Evolutionary conservation across 2,888 invertebrate genomes (phyloP).

Genomic region (Agonopterix arenella): DNA sequence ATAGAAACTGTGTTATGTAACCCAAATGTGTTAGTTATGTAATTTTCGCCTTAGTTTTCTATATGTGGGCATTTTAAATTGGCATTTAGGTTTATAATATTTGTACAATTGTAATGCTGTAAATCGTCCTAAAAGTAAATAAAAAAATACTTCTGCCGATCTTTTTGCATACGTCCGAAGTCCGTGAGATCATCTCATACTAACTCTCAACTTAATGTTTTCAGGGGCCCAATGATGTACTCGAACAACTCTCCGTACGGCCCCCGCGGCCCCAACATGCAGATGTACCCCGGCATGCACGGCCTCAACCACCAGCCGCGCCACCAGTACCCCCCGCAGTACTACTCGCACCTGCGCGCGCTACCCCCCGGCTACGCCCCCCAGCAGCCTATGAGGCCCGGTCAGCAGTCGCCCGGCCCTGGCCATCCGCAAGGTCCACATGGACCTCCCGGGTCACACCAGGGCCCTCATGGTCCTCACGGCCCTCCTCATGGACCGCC

Average conservation of each 20-base stretch:
- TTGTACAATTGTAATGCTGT: too few species aligned
- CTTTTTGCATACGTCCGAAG: too few species aligned
- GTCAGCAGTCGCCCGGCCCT: slow-evolving; percentile 15
- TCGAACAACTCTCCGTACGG: slow-evolving; percentile 38
- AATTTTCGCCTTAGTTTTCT: too few species aligned
- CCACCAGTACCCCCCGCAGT: slow-evolving; percentile 48
- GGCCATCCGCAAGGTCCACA: slow-evolving; percentile 11
- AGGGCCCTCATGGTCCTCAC: slow-evolving; percentile 17
- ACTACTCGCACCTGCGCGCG: slow-evolving; percentile 33
- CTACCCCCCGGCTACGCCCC: slow-evolving; percentile 7
- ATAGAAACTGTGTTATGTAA: too few species aligned
- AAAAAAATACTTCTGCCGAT: too few species aligned
- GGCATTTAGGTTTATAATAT: too few species aligned
- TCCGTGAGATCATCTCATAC: neutral
- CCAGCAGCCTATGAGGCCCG: slow-evolving; percentile 2
- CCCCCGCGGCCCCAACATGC: slow-evolving; percentile 35
- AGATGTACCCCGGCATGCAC: slow-evolving; percentile 34
- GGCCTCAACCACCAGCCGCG: slow-evolving; percentile 15
- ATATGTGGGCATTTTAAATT: too few species aligned
- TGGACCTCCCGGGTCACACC: slow-evolving; percentile 10
- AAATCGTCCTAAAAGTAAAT: too few species aligned
- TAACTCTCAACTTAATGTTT: slow-evolving; percentile 1
- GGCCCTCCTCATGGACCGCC: slow-evolving; percentile 10
- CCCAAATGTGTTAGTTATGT: too few species aligned
- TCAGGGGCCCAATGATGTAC: slow-evolving; percentile 65